Base-by-base conservation (phyloP, 2,113 vertebrate species). In the Notothenia rossii region DNA sequence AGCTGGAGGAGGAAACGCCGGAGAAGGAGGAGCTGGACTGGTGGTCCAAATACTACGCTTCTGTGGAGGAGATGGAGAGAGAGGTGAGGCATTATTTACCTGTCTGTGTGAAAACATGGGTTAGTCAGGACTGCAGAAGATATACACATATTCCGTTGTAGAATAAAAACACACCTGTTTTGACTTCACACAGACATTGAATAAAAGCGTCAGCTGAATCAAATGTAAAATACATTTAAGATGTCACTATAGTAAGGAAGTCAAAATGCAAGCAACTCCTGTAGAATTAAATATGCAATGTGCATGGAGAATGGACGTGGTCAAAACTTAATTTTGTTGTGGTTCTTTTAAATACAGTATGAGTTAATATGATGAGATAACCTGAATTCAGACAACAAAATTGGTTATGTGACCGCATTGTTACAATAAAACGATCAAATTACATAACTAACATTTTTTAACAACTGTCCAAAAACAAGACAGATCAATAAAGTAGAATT, bases 41-140 rank as follows among this genome's bases (percentile, higher is more conserved):
- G 98, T 98, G 98, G 98, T 98, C 98, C 20, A 99, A 98, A 85
- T 99, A 99, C 84, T 97, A 97, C 0, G 94, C 95, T 3, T 98
- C 97, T 0, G 58, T 98, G 82, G 96, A 96, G 81, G 97, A 98
- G 76, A 67, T 96, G 45, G 95, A 94, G 79, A 95, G 94, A 71
- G 92, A 96, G 95, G 97, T 97, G 76, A 79, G 43, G 46, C 1
- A 10, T n/a, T 10, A 17, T 66, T 13, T 17, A 48, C 13, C 10
- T 49, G 17, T 56, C 59, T 77, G 15, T 63, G 12, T 48, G 29
- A 61, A 61, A 33, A 13, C 20, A 50, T 40, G 36, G 36, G 36
- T 40, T 40, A 40, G 7, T 40, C 36, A 40, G 6, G 36, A 40
- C 7, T 40, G 7, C 36, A 40, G 36, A 40, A 40, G 36, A 40